Evolutionary conservation across 2,797 vertebrate species (phyloP).

Genomic region (Columba guinea): DNA sequence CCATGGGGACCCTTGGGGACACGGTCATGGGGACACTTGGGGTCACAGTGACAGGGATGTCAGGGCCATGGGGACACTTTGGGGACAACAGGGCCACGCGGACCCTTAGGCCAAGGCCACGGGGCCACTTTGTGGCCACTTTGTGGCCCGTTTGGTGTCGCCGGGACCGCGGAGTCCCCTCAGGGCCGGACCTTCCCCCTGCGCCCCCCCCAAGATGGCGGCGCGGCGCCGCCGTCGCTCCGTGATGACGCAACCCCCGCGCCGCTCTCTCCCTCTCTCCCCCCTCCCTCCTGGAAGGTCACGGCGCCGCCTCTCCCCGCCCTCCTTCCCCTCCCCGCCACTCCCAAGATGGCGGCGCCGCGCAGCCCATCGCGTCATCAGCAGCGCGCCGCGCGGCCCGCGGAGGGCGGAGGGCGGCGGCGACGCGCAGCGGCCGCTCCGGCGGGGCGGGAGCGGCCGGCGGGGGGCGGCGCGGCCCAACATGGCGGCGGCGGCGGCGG

Average conservation of each 20-base stretch:
- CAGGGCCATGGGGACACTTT: not conserved
- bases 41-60: not conserved
- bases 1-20: not conserved
- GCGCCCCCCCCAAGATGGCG: not conserved
- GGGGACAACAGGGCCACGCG: not conserved
- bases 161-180: not conserved
- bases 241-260: fast-evolving
- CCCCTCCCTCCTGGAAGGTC: not conserved
- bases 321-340: not conserved
- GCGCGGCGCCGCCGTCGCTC: not conserved
- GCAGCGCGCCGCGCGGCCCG: not conserved
- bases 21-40: too few species aligned
- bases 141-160: too few species aligned
- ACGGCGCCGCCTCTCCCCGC: not conserved
- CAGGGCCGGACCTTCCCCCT: not conserved
- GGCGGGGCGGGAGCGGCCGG: not conserved
- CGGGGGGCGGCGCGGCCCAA: not conserved
- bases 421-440: not conserved
- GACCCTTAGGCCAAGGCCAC: too few species aligned
- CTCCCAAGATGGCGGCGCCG: not conserved
- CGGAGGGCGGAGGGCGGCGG: not conserved
- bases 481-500: constrained; percentile 64
- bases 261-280: not conserved
- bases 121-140: not conserved
- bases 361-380: not conserved